Percentiles rank a stretch among this genome's conserved stretches.
These are phyloP conservation scores for Cyphomyrus discorhynchus DNA, from an alignment of 2,113 vertebrate species.

Conservation along the genomic window DNA sequence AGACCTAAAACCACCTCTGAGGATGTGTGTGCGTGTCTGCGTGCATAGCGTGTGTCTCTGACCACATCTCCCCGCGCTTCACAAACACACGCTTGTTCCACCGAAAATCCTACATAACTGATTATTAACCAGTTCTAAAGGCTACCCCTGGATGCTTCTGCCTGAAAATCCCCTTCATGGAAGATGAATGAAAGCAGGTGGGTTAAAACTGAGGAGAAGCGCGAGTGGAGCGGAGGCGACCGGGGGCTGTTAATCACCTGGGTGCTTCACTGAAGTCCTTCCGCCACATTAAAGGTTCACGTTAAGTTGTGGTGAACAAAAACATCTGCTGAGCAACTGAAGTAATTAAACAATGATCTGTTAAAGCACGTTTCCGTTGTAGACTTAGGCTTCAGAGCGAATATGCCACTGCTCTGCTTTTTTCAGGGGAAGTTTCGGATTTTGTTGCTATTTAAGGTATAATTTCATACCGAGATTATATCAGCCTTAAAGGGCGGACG, in stretches of 20 bases:
- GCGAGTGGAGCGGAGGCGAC: neutral
- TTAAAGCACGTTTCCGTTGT: neutral
- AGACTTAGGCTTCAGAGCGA: neutral
- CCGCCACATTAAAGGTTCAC: neutral
- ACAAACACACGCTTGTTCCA: neutral
- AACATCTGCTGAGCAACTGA: neutral
- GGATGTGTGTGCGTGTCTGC: slow-evolving; percentile 7
- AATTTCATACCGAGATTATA: neutral
- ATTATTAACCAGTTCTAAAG: neutral
- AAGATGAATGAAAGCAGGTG: neutral
- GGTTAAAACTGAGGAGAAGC: neutral
- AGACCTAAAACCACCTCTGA: neutral
- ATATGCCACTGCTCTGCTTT: neutral
- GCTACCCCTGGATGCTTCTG: neutral
- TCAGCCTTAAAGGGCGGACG: neutral
- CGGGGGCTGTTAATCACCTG: neutral
- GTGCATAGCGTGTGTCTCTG: neutral
- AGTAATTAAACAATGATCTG: neutral
- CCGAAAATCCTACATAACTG: neutral
- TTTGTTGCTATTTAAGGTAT: neutral
- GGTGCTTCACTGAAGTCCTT: neutral
- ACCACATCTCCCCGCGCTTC: neutral
- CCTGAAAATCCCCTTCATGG: neutral
- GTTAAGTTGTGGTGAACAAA: neutral
- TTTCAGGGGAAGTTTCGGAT: neutral